phyloP scores from a whole-genome alignment of 2,113 vertebrate species.

The Macquaria australasica region DNA sequence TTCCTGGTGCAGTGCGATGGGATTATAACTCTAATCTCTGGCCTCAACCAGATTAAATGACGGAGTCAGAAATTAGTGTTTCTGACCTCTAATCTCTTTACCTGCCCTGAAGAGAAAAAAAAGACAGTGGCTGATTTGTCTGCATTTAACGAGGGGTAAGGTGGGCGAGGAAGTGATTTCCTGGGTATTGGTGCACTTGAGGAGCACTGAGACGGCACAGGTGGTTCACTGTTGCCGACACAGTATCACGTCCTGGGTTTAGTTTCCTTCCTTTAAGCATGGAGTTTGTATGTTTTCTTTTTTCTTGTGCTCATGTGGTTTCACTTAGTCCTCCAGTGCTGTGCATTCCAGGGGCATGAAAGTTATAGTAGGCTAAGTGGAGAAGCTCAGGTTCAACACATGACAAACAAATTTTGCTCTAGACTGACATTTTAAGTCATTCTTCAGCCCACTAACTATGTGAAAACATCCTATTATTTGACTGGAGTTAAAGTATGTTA shows the following conservation, averaged over 20 bases:
- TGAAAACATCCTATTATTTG: background rate
- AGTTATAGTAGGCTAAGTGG: background rate
- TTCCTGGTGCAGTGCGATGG: slow-evolving; percentile 34
- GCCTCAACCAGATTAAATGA: slow-evolving; percentile 62
- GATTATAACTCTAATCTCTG: slow-evolving; percentile 73
- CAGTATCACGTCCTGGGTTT: slow-evolving; percentile 7
- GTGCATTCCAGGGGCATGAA: slow-evolving; percentile 8
- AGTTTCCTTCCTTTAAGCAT: slow-evolving; percentile 36
- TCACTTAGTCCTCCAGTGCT: slow-evolving; percentile 43
- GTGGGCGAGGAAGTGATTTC: background rate
- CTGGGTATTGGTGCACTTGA: slow-evolving; percentile 8
- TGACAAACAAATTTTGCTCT: background rate
- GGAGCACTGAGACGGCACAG: slow-evolving; percentile 31
- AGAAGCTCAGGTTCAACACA: background rate
- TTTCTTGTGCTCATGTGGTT: slow-evolving; percentile 57
- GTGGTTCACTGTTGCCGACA: slow-evolving; percentile 53
- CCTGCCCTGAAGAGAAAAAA: slow-evolving; percentile 18
- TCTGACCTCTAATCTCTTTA: slow-evolving; percentile 63
- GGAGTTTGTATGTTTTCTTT: slow-evolving; percentile 8
- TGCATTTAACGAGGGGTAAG: slow-evolving; percentile 6
- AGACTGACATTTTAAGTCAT: background rate
- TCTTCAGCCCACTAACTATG: background rate
- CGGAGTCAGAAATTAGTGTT: slow-evolving; percentile 66
- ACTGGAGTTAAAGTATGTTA: background rate
- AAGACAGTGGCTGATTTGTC: slow-evolving; percentile 51